phyloP scores from a whole-genome alignment of 2,113 vertebrate species.

The Sus scrofa region T2T-Sscrofa CM000829.6:71085001-71085500 shows the following conservation, averaged over 20 bases:
- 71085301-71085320: conserved; percentile 56
- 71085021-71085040: background rate
- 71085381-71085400: background rate
- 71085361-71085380: conserved; percentile 19
- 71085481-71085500: background rate
- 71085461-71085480: background rate
- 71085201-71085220: background rate
- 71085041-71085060: background rate
- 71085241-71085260: background rate
- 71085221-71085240: background rate
- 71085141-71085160: conserved; percentile 58
- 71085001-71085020: background rate
- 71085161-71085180: background rate
- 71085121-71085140: background rate
- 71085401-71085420: background rate
- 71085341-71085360: conserved; percentile 26
- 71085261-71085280: conserved; percentile 42
- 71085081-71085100: background rate
- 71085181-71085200: background rate
- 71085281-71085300: conserved; percentile 62
- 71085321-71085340: background rate
- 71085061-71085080: background rate
- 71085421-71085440: background rate
- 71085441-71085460: conserved; percentile 46
- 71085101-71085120: background rate